A percentile compares a stretch with the other conserved stretches of the same genome.
phyloP scores from a whole-genome alignment of 2,888 invertebrate genomes.

The Drosophila setosimentum region DNA sequence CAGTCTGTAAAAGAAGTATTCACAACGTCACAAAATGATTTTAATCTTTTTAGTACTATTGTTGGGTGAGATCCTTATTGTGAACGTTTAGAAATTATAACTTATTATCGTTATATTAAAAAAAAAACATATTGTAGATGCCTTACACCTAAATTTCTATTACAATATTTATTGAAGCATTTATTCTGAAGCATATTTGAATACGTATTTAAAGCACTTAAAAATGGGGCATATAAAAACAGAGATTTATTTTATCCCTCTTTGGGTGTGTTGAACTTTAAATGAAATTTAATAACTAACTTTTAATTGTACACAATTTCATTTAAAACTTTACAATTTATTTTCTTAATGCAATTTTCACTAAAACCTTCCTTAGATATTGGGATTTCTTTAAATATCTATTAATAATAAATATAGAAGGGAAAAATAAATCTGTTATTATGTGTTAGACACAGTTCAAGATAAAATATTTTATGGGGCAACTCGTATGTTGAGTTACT shows the following conservation, averaged over 20 bases:
- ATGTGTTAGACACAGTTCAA: not conserved
- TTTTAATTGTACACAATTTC: not conserved
- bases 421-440: not conserved
- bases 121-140: not conserved
- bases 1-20: conserved; percentile 17
- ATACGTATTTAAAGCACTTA: not conserved
- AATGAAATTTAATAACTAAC: not conserved
- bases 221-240: not conserved
- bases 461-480: not conserved
- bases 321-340: not conserved
- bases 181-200: not conserved
- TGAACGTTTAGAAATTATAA: not conserved
- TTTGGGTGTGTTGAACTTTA: not conserved
- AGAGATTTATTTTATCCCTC: not conserved
- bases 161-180: not conserved
- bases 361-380: not conserved
- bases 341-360: not conserved
- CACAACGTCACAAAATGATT: not conserved
- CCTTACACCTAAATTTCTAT: rapidly evolving
- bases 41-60: not conserved
- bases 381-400: not conserved
- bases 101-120: no score
- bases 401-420: not conserved
- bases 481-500: not conserved
- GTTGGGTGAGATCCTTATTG: not conserved